Base-by-base conservation (phyloP, 2,113 vertebrate species). In the Willisornis vidua region DNA sequence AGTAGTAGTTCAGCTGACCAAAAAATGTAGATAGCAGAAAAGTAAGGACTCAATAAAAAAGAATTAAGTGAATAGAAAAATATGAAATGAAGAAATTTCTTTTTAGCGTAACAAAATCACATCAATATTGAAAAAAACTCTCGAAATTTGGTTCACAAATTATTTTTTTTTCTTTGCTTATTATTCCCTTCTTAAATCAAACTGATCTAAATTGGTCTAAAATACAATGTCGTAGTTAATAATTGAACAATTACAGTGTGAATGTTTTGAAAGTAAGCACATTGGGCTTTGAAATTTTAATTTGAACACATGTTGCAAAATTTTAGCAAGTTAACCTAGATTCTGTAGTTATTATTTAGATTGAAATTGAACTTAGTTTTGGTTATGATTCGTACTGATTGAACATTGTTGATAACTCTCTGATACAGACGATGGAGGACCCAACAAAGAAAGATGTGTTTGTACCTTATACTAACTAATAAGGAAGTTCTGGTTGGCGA, bases 291-390 rank as follows among this genome's bases (percentile, higher is more conserved):
- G 8, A 8, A 45, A 15, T 57, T 62, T 77, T 80, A 57, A 24
- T 63, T 75, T 67, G 16, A 67, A 0, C 16, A 33, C 1, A 0
- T 2, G 5, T 41, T 67, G 61, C 10, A 87, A 65, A 85, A 37
- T 65, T 73, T 76, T 58, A 54, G 54, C 20, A n/a, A 74, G 62
- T 49, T 62, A 46, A 54, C 19, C 5, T 15, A 45, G 13, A 68
- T 49, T 88, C 10, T 26, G 14, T 45, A 83, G 14, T 41, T 13
- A 45, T 83, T 90, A 37, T 49, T 61, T 28, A 33, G 26, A 70
- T 7, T 57, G 16, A 31, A 11, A 28, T 41, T 58, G 25, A 82
- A 66, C 7, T 49, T 37, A 1, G 1, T 51, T 94, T 70, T 35
- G 3, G 2, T 33, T 83, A 14, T 49, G 17, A 61, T 58, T 74